Conservation (phyloP, 2,797 vertebrate species). For the Tympanoctomys barrerae region DNA sequence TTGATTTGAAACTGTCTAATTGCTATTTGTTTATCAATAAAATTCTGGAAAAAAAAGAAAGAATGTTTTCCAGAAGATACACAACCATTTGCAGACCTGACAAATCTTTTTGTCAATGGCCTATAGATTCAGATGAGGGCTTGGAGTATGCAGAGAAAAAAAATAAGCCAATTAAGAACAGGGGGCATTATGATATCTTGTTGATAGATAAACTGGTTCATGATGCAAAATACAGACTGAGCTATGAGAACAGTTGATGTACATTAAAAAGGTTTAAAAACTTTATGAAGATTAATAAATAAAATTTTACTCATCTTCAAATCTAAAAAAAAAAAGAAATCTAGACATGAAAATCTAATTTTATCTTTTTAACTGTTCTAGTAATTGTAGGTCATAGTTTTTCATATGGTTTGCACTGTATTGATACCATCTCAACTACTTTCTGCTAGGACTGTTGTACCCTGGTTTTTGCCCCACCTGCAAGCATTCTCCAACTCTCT, state of each 20-base stretch:
- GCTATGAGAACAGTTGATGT: neutral
- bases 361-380: neutral
- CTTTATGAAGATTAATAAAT: constrained; percentile 36
- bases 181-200: constrained; percentile 16
- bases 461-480: neutral
- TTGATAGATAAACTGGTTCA: constrained; percentile 35
- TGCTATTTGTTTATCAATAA: too few species aligned
- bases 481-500: neutral
- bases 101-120: neutral
- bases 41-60: too few species aligned
- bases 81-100: constrained; percentile 56
- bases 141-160: constrained; percentile 54
- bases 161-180: constrained; percentile 45
- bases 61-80: constrained; percentile 57
- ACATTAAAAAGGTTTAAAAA: constrained; percentile 27
- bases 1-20: too few species aligned
- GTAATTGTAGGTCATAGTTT: neutral
- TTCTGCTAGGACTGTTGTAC: neutral
- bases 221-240: constrained; percentile 47
- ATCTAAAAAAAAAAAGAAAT: too few species aligned
- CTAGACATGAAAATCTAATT: neutral
- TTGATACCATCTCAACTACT: neutral
- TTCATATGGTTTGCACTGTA: neutral
- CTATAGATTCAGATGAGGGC: constrained; percentile 65
- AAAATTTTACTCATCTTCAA: constrained; percentile 3